Evolutionary conservation across 1,140 invertebrate genomes (phyloP).

Genomic region (Zaprionus lachaisei): DNA sequence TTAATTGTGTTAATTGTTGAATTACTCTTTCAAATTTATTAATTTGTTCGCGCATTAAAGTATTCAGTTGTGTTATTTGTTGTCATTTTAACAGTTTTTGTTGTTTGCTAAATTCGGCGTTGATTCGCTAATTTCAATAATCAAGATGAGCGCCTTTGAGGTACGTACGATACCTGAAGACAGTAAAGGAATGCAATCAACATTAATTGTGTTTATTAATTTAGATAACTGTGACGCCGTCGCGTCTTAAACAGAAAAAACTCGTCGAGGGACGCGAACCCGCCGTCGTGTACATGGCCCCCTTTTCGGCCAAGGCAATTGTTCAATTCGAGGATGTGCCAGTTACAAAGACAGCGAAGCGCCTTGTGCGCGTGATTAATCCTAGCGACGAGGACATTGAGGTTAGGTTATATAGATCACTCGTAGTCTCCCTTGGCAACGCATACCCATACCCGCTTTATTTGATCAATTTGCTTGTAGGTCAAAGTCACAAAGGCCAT

Average conservation of each 20-base stretch:
- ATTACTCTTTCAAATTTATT: slow-evolving; percentile 22
- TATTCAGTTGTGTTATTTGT: slow-evolving; percentile 21
- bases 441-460: slow-evolving; percentile 16
- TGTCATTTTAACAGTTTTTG: slow-evolving; percentile 6
- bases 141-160: slow-evolving; percentile 77
- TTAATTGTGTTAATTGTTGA: slow-evolving; percentile 58
- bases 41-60: slow-evolving; percentile 7
- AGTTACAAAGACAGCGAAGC: slow-evolving; percentile 85
- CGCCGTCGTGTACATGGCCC: slow-evolving; percentile 85
- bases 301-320: slow-evolving; percentile 87
- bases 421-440: slow-evolving; percentile 1
- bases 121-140: not conserved
- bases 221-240: slow-evolving; percentile 73
- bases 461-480: slow-evolving; percentile 85
- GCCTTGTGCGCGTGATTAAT: slow-evolving; percentile 86
- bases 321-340: slow-evolving; percentile 88
- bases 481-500: slow-evolving; percentile 86
- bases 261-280: slow-evolving; percentile 71
- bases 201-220: slow-evolving; percentile 13
- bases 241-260: slow-evolving; percentile 70
- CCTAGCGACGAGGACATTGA: slow-evolving; percentile 86
- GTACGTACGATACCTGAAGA: slow-evolving; percentile 31
- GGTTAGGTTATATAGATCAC: slow-evolving; percentile 82
- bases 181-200: not conserved
- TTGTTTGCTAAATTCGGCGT: slow-evolving; percentile 18